phyloP scores from a whole-genome alignment of 2,888 invertebrate species.

The Nineta flava region DNA sequence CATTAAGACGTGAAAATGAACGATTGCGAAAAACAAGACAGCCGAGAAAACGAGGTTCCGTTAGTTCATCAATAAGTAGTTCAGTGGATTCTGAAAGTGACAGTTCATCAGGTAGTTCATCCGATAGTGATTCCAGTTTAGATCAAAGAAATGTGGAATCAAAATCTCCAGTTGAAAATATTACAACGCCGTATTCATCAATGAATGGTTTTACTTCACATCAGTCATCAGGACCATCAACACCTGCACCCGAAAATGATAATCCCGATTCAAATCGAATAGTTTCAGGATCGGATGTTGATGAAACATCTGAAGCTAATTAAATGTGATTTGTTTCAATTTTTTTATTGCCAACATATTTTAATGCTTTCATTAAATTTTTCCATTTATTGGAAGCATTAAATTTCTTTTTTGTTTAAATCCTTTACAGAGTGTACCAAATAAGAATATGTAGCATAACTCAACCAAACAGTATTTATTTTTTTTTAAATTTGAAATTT shows the following conservation, averaged over 20 bases:
- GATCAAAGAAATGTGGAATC: not conserved
- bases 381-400: no score
- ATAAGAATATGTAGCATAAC: no score
- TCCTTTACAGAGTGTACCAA: no score
- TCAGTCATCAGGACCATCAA: conserved; percentile 15
- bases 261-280: not conserved
- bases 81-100: conserved; percentile 43
- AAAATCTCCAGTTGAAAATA: not conserved
- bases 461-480: no score
- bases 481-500: no score
- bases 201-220: conserved; percentile 19
- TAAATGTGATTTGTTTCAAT: not conserved
- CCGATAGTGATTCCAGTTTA: conserved; percentile 9
- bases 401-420: no score
- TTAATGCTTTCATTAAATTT: no score
- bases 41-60: conserved; percentile 7
- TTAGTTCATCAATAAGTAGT: conserved; percentile 29
- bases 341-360: not conserved
- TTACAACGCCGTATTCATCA: conserved; percentile 21
- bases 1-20: conserved; percentile 44
- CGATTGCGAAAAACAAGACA: conserved; percentile 28
- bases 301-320: not conserved
- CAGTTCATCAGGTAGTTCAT: conserved; percentile 29
- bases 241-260: not conserved
- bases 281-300: not conserved